Conservation (phyloP, 2,113 vertebrate species). For the Microtus ochrogaster region DNA sequence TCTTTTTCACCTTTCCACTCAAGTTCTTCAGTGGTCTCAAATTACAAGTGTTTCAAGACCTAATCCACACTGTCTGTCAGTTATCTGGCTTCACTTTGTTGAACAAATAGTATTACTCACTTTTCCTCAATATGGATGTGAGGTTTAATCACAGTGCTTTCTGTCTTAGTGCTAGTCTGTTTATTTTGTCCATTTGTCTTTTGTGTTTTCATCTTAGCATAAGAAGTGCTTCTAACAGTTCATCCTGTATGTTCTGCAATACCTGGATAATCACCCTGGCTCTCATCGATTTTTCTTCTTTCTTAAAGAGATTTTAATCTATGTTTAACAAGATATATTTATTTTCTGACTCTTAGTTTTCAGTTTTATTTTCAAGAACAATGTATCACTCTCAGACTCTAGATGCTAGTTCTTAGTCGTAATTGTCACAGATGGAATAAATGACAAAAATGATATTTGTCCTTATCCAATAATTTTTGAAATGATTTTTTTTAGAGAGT, state of each 20-base stretch:
- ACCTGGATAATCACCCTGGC: not conserved
- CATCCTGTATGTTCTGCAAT: not conserved
- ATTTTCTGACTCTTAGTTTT: constrained; percentile 43
- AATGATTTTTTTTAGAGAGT: constrained; percentile 56
- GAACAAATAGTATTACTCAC: not conserved
- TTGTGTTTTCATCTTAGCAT: not conserved
- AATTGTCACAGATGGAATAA: not conserved
- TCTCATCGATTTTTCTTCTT: not conserved
- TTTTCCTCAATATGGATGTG: not conserved
- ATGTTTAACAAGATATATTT: constrained; percentile 15
- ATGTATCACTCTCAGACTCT: not conserved
- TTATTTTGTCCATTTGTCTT: not conserved
- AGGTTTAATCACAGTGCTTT: constrained; percentile 9
- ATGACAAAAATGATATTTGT: not conserved
- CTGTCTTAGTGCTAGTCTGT: not conserved
- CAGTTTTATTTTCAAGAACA: constrained; percentile 45
- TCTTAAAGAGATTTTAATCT: constrained; percentile 2
- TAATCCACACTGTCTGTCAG: not conserved
- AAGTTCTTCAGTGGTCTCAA: constrained; percentile 12
- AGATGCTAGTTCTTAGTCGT: not conserved
- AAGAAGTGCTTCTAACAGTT: not conserved
- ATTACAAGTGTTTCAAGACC: constrained; percentile 1
- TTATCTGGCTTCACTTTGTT: not conserved
- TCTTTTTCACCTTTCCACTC: not conserved
- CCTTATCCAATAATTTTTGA: constrained; percentile 38